A percentile compares a stretch with the other conserved stretches of the same genome.
Evolutionary conservation across 2,797 vertebrate genomes (phyloP).

Genomic region (Phoxinus dragarum): DNA sequence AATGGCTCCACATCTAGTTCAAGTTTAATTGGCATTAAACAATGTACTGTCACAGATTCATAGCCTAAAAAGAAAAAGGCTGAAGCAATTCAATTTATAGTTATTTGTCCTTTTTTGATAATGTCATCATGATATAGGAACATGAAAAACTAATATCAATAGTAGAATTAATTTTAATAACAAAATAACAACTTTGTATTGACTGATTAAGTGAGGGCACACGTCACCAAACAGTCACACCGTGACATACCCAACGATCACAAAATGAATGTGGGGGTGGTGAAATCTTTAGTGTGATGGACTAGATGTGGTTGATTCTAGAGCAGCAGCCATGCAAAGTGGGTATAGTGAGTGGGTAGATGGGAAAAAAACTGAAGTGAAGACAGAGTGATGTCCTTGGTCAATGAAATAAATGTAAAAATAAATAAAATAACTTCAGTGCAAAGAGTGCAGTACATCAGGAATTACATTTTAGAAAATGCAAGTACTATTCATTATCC

Average conservation of each 20-base stretch:
- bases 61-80: background rate
- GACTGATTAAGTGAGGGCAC: background rate
- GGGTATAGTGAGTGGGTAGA: slow-evolving; percentile 27
- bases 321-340: slow-evolving; percentile 54
- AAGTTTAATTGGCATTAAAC: background rate
- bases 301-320: slow-evolving; percentile 45
- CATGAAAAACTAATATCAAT: background rate
- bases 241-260: background rate
- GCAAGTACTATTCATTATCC: background rate
- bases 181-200: background rate
- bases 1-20: slow-evolving; percentile 35
- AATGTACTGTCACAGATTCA: background rate
- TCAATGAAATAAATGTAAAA: background rate
- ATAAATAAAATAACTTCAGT: background rate
- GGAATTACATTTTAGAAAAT: background rate
- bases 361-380: background rate
- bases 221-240: slow-evolving; percentile 21
- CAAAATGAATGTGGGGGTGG: slow-evolving; percentile 6
- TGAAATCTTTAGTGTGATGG: slow-evolving; percentile 24
- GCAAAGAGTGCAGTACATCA: background rate
- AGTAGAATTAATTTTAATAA: background rate
- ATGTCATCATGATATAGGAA: background rate
- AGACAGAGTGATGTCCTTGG: slow-evolving; percentile 15
- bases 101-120: background rate
- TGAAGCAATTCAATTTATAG: background rate